phyloP scores from a whole-genome alignment of 2,888 invertebrate genomes.

The Sericinus montela region DNA sequence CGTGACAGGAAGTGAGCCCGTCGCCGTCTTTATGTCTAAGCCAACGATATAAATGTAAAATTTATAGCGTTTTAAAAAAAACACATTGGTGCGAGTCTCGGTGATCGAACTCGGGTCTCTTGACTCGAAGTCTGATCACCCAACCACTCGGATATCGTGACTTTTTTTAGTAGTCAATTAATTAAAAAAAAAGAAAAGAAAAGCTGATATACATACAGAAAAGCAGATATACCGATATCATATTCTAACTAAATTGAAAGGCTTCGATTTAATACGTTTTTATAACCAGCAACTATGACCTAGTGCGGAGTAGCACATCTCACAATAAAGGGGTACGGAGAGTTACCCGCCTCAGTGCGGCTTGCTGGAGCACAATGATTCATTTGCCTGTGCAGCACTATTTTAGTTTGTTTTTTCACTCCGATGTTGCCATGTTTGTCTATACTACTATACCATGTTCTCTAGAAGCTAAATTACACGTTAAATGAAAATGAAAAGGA shows the following conservation, averaged over 20 bases:
- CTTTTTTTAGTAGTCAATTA: no score
- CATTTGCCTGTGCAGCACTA: slow-evolving; percentile 13
- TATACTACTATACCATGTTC: slow-evolving; percentile 1
- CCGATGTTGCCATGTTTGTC: slow-evolving; percentile 14
- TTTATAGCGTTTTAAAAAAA: no score
- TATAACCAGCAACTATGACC: slow-evolving; percentile 6
- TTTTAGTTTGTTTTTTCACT: slow-evolving; percentile 14
- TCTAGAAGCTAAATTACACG: slow-evolving; percentile 17
- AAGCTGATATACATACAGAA: no score
- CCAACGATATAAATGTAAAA: no score
- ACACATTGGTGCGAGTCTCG: no score
- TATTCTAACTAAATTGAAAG: slow-evolving; percentile 3
- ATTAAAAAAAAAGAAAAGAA: no score
- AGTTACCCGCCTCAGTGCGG: slow-evolving; percentile 9
- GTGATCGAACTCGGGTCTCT: no score
- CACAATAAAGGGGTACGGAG: slow-evolving; percentile 9
- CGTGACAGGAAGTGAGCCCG: no score
- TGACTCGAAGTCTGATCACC: no score
- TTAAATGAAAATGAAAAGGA: slow-evolving; percentile 15
- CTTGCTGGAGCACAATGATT: slow-evolving; percentile 15
- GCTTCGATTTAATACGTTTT: slow-evolving; percentile 10
- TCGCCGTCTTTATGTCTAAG: no score
- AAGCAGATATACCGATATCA: no score
- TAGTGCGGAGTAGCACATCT: slow-evolving; percentile 5
- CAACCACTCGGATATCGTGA: no score